These are phyloP conservation scores for Ligdia adustata DNA, from an alignment of 2,888 invertebrate genomes.

Conservation along the genomic window DNA sequence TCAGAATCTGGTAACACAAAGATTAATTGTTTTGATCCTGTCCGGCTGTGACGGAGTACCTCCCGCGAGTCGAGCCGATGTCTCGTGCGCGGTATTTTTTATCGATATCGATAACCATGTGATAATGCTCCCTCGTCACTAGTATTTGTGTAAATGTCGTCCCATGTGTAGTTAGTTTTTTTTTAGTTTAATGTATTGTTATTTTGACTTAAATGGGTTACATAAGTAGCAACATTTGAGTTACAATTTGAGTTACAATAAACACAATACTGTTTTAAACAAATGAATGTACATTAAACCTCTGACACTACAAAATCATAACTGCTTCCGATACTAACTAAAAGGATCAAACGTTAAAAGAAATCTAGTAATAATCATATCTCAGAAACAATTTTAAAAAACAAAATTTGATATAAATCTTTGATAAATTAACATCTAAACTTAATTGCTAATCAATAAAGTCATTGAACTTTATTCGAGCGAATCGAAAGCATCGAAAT, in stretches of 20 bases:
- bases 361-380: background rate
- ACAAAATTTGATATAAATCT: background rate
- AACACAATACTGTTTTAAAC: no score
- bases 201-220: no score
- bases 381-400: background rate
- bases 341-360: background rate
- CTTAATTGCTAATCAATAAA: constrained; percentile 37
- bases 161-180: no score
- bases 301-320: no score
- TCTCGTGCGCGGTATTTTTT: constrained; percentile 32
- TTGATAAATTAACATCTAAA: constrained; percentile 19
- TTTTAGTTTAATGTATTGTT: no score
- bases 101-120: constrained; percentile 41
- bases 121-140: constrained; percentile 36
- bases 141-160: constrained; percentile 26
- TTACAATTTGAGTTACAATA: no score
- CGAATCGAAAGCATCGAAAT: constrained; percentile 31
- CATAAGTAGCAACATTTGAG: no score
- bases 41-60: constrained; percentile 47
- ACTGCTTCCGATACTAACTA: no score
- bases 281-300: no score
- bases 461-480: constrained; percentile 30
- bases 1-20: constrained; percentile 64
- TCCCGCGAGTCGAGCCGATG: constrained; percentile 35
- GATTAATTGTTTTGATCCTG: constrained; percentile 78